phyloP scores from a whole-genome alignment of 2,797 vertebrate species.

The Mastacembelus armatus region DNA sequence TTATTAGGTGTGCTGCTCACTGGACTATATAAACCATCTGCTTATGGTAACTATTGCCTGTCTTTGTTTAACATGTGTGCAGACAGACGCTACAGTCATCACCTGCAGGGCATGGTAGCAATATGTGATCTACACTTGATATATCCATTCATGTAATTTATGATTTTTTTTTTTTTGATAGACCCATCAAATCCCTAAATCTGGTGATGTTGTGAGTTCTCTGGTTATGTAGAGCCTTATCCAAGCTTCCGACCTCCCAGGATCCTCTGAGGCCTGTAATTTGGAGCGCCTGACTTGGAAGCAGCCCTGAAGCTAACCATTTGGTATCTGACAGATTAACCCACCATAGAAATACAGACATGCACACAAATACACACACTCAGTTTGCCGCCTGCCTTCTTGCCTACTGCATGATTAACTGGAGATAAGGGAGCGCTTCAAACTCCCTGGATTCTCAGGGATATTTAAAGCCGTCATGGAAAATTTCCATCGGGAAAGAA shows the following conservation, averaged over 20 bases:
- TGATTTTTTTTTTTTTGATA: background rate
- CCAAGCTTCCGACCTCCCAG: slow-evolving; percentile 68
- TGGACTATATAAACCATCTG: slow-evolving; percentile 79
- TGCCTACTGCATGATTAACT: slow-evolving; percentile 82
- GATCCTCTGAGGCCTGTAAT: slow-evolving; percentile 80
- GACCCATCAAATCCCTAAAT: slow-evolving; percentile 26
- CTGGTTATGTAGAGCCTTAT: slow-evolving; percentile 53
- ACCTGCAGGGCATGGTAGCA: slow-evolving; percentile 47
- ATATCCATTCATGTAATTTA: background rate
- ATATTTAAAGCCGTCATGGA: slow-evolving; percentile 82
- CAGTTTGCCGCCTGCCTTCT: slow-evolving; percentile 57
- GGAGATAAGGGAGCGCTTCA: slow-evolving; percentile 80
- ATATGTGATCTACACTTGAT: background rate
- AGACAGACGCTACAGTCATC: slow-evolving; percentile 45
- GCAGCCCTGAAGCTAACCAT: slow-evolving; percentile 80
- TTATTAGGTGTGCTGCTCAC: slow-evolving; percentile 74
- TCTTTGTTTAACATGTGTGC: slow-evolving; percentile 66
- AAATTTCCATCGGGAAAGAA: slow-evolving; percentile 79
- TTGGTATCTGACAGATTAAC: slow-evolving; percentile 83
- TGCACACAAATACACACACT: slow-evolving; percentile 32
- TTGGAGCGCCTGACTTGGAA: slow-evolving; percentile 82
- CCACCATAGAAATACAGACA: slow-evolving; percentile 66
- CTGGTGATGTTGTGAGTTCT: slow-evolving; percentile 31
- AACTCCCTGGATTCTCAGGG: slow-evolving; percentile 78
- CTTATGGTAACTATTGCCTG: slow-evolving; percentile 65